Conservation (phyloP, 1,140 invertebrate genomes). For the Philopotamus ludificatus region DNA sequence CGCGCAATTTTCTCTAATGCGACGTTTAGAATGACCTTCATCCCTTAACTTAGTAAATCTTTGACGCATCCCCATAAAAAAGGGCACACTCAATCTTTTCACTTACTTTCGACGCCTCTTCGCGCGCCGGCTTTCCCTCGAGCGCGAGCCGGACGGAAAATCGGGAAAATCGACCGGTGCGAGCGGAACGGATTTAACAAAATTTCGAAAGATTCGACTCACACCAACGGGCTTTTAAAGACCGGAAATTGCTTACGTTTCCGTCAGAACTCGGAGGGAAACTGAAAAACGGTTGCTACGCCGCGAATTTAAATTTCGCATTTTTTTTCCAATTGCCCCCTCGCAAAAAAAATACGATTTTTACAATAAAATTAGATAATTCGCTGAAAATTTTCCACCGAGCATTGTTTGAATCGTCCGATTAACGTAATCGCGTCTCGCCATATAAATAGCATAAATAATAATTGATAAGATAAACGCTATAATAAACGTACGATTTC, state of each 20-base stretch:
- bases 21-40: not conserved
- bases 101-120: not conserved
- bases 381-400: not conserved
- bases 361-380: not conserved
- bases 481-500: no score
- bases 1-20: not conserved
- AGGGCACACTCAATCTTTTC: conserved; percentile 2
- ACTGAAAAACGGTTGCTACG: conserved; percentile 26
- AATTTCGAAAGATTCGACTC: conserved; percentile 29
- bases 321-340: not conserved
- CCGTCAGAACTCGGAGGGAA: conserved; percentile 13
- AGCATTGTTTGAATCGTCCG: no score
- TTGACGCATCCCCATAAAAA: not conserved
- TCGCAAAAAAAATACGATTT: not conserved
- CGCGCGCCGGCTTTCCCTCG: not conserved
- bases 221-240: conserved; percentile 25
- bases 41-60: not conserved
- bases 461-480: no score
- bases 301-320: conserved; percentile 15
- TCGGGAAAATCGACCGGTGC: not conserved
- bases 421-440: no score
- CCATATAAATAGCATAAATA: no score
- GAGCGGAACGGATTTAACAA: not conserved
- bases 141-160: not conserved
- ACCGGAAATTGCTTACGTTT: conserved; percentile 37